Percentiles rank a stretch among this genome's conserved stretches.
Conservation (phyloP, 2,113 vertebrate species). For the Phocoena phocoena region DNA sequence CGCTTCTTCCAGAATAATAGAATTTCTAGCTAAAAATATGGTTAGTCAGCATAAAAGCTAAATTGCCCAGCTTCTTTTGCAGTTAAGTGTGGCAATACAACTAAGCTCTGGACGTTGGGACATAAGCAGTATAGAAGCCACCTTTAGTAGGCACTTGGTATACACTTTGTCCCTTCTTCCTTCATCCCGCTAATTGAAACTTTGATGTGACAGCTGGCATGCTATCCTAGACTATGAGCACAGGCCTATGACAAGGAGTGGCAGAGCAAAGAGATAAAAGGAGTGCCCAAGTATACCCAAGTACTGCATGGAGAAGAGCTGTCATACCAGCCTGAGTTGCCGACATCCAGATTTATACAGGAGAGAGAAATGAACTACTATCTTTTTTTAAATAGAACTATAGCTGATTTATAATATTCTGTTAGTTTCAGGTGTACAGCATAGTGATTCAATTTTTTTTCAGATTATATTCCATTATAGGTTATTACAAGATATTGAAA, state of each 20-base stretch:
- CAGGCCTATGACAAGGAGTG: background rate
- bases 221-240: background rate
- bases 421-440: too few relatives aligned
- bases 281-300: background rate
- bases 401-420: too few relatives aligned
- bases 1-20: background rate
- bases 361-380: background rate
- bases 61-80: background rate
- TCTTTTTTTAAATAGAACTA: too few relatives aligned
- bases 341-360: background rate
- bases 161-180: background rate
- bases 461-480: too few relatives aligned
- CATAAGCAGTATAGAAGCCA: background rate
- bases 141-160: background rate
- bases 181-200: background rate
- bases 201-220: background rate
- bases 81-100: background rate
- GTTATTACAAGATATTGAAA: too few relatives aligned
- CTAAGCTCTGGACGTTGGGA: background rate
- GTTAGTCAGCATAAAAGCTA: background rate
- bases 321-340: background rate
- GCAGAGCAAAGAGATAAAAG: background rate
- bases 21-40: background rate
- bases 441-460: too few relatives aligned
- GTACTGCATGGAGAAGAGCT: background rate